Base-by-base conservation (phyloP, 1,140 invertebrate genomes). In the Formica selysi region DNA sequence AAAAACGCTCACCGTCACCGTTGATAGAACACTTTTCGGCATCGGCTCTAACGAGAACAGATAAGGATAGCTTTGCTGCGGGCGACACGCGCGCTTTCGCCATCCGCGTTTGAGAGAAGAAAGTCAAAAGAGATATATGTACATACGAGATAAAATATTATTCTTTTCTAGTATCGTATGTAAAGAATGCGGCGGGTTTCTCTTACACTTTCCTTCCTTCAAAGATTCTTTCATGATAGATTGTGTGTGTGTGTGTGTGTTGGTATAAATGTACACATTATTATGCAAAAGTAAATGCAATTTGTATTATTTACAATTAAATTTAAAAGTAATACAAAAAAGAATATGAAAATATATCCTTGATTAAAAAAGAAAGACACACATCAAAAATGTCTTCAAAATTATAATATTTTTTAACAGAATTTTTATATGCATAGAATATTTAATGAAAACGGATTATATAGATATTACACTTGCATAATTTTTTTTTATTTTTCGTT, bases 11-110 rank as follows among this genome's bases (percentile, higher is more conserved):
- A 61, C 36, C 51, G 51, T 86, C 64, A 48, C 38, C 16, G 84
- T 86, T 68, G 84, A 79, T 80, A 79, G 84, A 67, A 80, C 32
- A 64, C 84, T 86, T 79, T 79, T 86, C 64, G 76, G 64, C 57
- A 61, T 85, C 76, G 51, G n/a, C 36, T 80, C 26, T 80, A 86
- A 86, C 76, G 64, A 85, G 81, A 78, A 36, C 36, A 54, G 81
- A 85, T 85, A 85, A 85, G 81, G 44, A 67, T 57, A 54, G 70
- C 73, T 64, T 76, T 36, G 73, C 81, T 76, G 59, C 73, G 32
- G 73, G 70, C 81, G 73, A 65, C 16, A 32, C 48, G 48, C 59
- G 29, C 44, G 41, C 81, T 85, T 64, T 64, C 73, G 13, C 44
- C 22, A 44, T 57, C 32, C 8, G 44, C 16, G 61, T 57, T 64